Evolutionary conservation across 2,113 vertebrate genomes (phyloP).

Genomic region (Anarrhichthys ocellatus): DNA sequence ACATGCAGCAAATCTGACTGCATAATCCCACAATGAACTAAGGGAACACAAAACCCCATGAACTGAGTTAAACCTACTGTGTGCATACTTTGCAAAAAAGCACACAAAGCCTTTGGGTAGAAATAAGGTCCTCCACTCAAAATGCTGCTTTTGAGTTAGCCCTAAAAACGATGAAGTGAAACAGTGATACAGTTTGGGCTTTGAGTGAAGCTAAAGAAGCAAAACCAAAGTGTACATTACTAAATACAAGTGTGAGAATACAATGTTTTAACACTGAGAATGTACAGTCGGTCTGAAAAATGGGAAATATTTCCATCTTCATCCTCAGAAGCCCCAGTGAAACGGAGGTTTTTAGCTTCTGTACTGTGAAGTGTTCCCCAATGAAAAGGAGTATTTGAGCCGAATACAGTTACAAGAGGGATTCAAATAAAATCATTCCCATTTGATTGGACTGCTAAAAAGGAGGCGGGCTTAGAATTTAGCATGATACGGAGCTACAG

Average conservation of each 20-base stretch:
- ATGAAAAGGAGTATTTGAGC: not conserved
- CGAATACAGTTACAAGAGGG: not conserved
- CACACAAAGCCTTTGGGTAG: constrained; percentile 25
- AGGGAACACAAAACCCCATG: constrained; percentile 43
- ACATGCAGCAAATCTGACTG: constrained; percentile 58
- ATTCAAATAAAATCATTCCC: not conserved
- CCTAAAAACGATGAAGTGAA: constrained; percentile 3
- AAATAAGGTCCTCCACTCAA: constrained; percentile 32
- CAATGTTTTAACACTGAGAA: not conserved
- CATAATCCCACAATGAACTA: constrained; percentile 63
- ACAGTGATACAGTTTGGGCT: not conserved
- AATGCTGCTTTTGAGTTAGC: constrained; percentile 16
- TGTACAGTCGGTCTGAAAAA: not conserved
- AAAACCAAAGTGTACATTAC: constrained; percentile 14
- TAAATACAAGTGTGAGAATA: constrained; percentile 7
- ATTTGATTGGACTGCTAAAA: not conserved
- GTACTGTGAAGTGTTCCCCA: not conserved
- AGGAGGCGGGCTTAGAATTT: not conserved
- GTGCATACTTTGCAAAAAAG: constrained; percentile 36
- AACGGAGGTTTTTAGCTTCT: not conserved
- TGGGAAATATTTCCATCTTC: not conserved
- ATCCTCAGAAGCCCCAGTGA: not conserved
- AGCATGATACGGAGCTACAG: not conserved
- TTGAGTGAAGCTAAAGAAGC: not conserved
- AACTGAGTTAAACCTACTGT: constrained; percentile 59